Evolutionary conservation across 2,113 vertebrate species (phyloP).

Genomic region (Bucco capensis): DNA sequence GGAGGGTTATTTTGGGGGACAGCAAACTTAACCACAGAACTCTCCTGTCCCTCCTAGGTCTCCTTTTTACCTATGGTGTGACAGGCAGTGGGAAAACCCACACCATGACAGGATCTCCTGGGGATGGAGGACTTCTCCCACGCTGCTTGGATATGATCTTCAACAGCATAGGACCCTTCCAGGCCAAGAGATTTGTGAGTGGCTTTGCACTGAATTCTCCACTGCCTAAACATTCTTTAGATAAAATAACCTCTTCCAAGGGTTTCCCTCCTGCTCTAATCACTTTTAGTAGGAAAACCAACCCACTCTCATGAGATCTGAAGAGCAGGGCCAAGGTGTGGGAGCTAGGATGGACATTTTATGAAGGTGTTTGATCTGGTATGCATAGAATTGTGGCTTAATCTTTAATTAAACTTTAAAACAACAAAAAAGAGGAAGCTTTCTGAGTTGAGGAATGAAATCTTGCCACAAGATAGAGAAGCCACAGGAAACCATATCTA

Average conservation of each 20-base stretch:
- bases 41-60: slow-evolving; percentile 71
- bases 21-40: fast-evolving
- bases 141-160: slow-evolving; percentile 94
- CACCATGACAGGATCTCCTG: slow-evolving; percentile 94
- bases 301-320: not conserved
- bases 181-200: slow-evolving; percentile 93
- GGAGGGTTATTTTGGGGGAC: not conserved
- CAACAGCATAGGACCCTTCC: slow-evolving; percentile 87
- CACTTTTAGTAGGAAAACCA: not conserved
- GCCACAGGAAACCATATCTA: not conserved
- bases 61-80: slow-evolving; percentile 94
- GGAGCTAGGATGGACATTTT: not conserved
- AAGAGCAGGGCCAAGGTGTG: not conserved
- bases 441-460: not conserved
- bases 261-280: not conserved
- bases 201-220: not conserved
- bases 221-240: not conserved
- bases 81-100: slow-evolving; percentile 96
- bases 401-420: not conserved
- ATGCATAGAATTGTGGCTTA: fast-evolving
- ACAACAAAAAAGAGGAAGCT: not conserved
- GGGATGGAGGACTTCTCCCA: slow-evolving; percentile 90
- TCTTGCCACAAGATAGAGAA: not conserved
- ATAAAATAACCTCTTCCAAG: not conserved
- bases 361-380: not conserved